Evolutionary conservation across 2,888 invertebrate genomes (phyloP), one percentile per base, ranked within the genome.

Genomic region (Aethes cnicana): DNA sequence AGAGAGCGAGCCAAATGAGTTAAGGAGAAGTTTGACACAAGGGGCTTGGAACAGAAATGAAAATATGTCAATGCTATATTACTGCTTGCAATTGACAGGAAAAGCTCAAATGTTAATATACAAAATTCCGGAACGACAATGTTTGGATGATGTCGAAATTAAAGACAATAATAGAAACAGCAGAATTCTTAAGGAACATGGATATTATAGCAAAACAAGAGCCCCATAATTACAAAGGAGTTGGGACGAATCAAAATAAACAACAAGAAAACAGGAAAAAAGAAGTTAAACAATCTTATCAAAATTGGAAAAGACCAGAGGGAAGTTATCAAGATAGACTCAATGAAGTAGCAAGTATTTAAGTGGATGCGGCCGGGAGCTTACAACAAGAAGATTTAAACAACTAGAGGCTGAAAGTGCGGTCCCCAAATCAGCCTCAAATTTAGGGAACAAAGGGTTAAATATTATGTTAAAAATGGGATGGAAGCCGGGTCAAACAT

Each of bases 141-240:
- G 16, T 9, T 0, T 33, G 30, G 21, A 2, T 9, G 0, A 16
- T 16, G 5, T n/a, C 21, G 3, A 32, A 43, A 2, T 11, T 16
- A 0, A 14, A 11, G 0, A 23, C 16, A 0, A 43, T 43, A 16
- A 14, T 23, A 6, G 23, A 16, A 2, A 11, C 32, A 3, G 21
- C 43, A 0, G 43, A 43, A 2, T 43, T 43, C 7, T 16, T 43
- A 12, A 32, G 43, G 7, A 33, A 9, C 12, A 21, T 43, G 23
- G 43, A 43, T n/a, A 5, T 12, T 7, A 21, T 43, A 5, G 23
- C 3, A 0, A 32, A 43, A 23, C 43, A 43, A 3, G 42, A 32
- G 3, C 16, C 16, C 1, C 32, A 16, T 8, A 4, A 12, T 1
- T 32, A 26, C 11, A 26, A 26, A 1, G 9, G 5, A 2, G n/a